phyloP scores from a whole-genome alignment of 2,888 invertebrate genomes.

The Buathra laborator region DNA sequence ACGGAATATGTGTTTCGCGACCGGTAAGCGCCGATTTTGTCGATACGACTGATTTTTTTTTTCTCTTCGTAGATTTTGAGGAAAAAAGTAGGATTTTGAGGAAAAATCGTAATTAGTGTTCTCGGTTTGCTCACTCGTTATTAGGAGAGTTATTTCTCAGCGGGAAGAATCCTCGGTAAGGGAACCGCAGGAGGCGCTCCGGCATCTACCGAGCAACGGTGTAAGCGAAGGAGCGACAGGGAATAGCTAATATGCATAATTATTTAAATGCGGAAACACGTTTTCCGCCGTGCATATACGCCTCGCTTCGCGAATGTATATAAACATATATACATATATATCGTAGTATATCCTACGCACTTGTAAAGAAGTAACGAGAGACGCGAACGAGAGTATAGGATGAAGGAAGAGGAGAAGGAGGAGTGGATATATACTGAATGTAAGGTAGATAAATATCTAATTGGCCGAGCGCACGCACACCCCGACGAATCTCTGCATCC shows the following conservation, averaged over 20 bases:
- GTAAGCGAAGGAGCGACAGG: slow-evolving; percentile 43
- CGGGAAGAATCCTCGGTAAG: not conserved
- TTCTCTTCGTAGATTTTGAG: not conserved
- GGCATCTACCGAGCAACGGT: slow-evolving; percentile 31
- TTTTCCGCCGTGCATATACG: slow-evolving; percentile 62
- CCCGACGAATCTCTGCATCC: slow-evolving; percentile 60
- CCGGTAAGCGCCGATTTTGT: no score
- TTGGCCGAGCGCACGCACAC: slow-evolving; percentile 71
- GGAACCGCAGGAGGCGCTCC: slow-evolving; percentile 33
- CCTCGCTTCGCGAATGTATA: slow-evolving; percentile 22
- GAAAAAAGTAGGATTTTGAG: not conserved
- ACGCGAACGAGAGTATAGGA: slow-evolving; percentile 10
- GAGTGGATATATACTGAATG: slow-evolving; percentile 60
- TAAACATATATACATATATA: slow-evolving; percentile 5
- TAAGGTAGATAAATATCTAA: slow-evolving; percentile 72
- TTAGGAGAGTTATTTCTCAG: slow-evolving; percentile 38
- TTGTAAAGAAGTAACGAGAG: slow-evolving; percentile 61
- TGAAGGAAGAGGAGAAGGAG: slow-evolving; percentile 1
- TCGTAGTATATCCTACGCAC: slow-evolving; percentile 61
- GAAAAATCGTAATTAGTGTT: slow-evolving; percentile 64
- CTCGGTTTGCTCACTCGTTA: slow-evolving; percentile 62
- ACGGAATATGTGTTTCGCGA: no score
- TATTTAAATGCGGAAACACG: slow-evolving; percentile 73
- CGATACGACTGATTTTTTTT: no score
- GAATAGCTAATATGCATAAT: slow-evolving; percentile 70